Evolutionary conservation across 2,888 invertebrate genomes (phyloP).

Genomic region (Zaprionus obscuricornis): DNA sequence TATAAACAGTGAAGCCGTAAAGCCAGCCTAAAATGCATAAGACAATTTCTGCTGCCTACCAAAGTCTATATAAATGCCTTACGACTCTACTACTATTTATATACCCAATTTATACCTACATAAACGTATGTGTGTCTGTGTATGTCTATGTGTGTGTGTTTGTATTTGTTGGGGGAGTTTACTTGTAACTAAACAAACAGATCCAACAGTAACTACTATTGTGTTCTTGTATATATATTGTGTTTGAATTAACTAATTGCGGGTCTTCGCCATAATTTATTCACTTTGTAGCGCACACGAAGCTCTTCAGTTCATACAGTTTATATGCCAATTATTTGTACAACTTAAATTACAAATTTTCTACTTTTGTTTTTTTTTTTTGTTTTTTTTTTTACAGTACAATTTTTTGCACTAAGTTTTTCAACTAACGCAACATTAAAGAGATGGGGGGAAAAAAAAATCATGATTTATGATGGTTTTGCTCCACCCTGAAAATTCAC

Average conservation of each 20-base stretch:
- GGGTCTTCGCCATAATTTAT: conserved; percentile 20
- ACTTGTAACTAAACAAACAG: conserved; percentile 31
- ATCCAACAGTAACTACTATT: conserved; percentile 50
- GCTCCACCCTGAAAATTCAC: too few relatives aligned
- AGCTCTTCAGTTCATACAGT: too few relatives aligned
- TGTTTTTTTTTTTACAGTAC: too few relatives aligned
- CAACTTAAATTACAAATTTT: too few relatives aligned
- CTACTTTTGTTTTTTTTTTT: too few relatives aligned
- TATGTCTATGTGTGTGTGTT: neutral
- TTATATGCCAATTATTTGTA: too few relatives aligned
- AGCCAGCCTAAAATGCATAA: conserved; percentile 61
- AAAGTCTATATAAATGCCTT: conserved; percentile 47
- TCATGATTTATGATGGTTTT: too few relatives aligned
- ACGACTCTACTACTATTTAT: conserved; percentile 17
- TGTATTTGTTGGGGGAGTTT: conserved; percentile 1
- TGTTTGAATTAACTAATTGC: neutral
- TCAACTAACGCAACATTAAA: too few relatives aligned
- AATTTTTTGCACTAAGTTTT: too few relatives aligned
- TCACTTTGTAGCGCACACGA: conserved; percentile 11
- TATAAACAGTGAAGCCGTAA: conserved; percentile 14
- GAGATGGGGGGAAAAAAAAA: too few relatives aligned
- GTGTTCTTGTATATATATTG: conserved; percentile 31
- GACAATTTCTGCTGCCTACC: conserved; percentile 67
- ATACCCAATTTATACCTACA: conserved; percentile 18
- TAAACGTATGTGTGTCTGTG: neutral